Evolutionary conservation across 1,140 invertebrate genomes (phyloP), one percentile per base, ranked within the genome.

Genomic region (Tigriopus japonicus): DNA sequence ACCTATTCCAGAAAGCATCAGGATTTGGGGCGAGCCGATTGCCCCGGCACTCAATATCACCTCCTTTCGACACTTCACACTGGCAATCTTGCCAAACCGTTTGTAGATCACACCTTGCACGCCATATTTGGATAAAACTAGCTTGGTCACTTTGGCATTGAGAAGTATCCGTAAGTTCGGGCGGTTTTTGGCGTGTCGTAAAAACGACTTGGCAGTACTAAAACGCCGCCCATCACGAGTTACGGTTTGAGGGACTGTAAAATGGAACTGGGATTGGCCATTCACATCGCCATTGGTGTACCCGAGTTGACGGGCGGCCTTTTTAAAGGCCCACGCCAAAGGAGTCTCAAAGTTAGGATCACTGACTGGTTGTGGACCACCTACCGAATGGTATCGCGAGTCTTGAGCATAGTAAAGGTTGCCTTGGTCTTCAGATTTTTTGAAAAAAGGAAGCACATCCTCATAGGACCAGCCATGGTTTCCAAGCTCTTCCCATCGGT

Each of bases 201-300:
- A 70, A 42, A 62, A 64, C 5, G 52, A 59, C 23, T 87, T 87
- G 0, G 85, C 80, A 0, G 84, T 73, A 49, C 83, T 86, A 66
- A 83, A 86, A 42, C 87, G 74, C 0, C 82, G 76, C 0, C 82
- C 86, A 42, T 84, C 72, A 53, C 85, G 72, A 79, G 87, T 87
- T 3, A 85, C 89, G 66, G 78, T 86, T 69, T 90, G 86, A 59
- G 80, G 86, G 60, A 86, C 78, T 0, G 80, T 79, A 66, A 85
- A 88, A 6, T 86, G 86, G 64, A 84, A 77, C 12, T 17, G 23
- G 9, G 9, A 15, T 0, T 80, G 78, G 7, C 87, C 81, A 70
- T 89, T 86, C 53, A 86, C 72, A 69, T 84, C 81, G 0, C 81
- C 66, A 7, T 87, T 80, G 51, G 87, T 83, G 71, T 87, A 88